Percentiles rank a stretch among this genome's conserved stretches.
Evolutionary conservation across 1,140 invertebrate genomes (phyloP).

Genomic region (Drosophila tsacasi): DNA sequence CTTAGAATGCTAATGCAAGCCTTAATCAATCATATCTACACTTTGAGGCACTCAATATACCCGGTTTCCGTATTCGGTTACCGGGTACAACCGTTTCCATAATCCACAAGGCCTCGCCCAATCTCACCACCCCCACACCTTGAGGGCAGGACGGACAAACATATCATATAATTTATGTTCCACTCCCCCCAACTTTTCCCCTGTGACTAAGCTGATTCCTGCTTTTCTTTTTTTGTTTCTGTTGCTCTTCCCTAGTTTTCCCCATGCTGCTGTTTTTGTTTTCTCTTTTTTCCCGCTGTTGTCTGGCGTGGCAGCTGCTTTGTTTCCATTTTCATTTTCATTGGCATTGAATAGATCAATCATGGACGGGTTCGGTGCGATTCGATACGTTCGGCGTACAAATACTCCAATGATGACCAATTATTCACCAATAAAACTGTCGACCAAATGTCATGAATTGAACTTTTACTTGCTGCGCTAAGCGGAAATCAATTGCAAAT

Average conservation of each 20-base stretch:
- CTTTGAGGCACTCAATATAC: constrained; percentile 3
- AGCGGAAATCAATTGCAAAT: constrained; percentile 51
- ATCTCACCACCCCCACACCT: constrained; percentile 33
- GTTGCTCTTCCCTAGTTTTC: constrained; percentile 25
- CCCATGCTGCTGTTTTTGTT: constrained; percentile 15
- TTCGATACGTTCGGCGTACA: constrained; percentile 59
- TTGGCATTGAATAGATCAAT: constrained; percentile 78
- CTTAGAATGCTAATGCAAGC: too few species aligned
- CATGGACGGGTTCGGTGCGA: constrained; percentile 55
- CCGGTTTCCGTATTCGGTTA: constrained; percentile 6
- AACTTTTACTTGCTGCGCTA: constrained; percentile 58
- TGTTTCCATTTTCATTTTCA: constrained; percentile 75
- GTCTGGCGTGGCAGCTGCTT: constrained; percentile 64
- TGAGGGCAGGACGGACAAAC: constrained; percentile 36
- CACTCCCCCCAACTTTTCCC: constrained; percentile 31
- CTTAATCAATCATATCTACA: neutral
- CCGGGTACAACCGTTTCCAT: constrained; percentile 61
- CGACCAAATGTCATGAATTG: constrained; percentile 73
- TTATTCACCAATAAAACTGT: constrained; percentile 82
- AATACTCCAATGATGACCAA: constrained; percentile 80
- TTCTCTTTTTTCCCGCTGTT: constrained; percentile 3
- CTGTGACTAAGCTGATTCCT: constrained; percentile 62
- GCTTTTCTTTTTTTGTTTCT: constrained; percentile 25
- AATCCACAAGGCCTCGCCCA: constrained; percentile 61
- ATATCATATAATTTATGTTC: constrained; percentile 70